phyloP scores from a whole-genome alignment of 2,113 vertebrate genomes.

The Brachyhypopomus gauderio region DNA sequence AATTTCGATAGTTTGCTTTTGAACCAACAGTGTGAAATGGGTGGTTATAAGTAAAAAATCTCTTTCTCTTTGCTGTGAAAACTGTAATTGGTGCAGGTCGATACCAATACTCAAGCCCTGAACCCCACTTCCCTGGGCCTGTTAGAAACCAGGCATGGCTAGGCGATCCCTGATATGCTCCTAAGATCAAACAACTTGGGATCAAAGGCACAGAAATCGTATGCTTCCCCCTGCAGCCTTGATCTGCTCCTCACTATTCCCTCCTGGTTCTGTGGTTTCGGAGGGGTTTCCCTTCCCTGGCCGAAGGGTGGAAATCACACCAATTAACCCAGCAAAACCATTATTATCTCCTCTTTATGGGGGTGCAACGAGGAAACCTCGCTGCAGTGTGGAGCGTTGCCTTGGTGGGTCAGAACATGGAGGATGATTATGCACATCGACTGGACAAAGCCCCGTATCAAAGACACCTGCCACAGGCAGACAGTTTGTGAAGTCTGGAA shows the following conservation, averaged over 20 bases:
- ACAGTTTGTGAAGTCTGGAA: too few relatives aligned
- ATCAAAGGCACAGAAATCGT: not conserved
- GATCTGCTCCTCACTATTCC: not conserved
- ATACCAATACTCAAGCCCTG: not conserved
- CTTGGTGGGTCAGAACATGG: too few relatives aligned
- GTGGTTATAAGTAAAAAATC: not conserved
- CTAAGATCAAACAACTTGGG: not conserved
- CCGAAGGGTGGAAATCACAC: not conserved
- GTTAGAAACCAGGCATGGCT: constrained; percentile 2
- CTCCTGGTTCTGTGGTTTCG: not conserved
- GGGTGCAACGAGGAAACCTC: too few relatives aligned
- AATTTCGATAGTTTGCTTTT: too few relatives aligned
- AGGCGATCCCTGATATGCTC: not conserved
- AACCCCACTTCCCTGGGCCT: not conserved
- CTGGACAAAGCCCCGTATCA: too few relatives aligned
- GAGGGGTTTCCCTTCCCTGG: not conserved
- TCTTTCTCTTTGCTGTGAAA: not conserved
- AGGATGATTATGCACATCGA: too few relatives aligned
- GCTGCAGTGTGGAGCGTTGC: too few relatives aligned
- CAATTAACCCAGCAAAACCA: not conserved
- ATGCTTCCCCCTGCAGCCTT: not conserved
- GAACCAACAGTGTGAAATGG: too few relatives aligned
- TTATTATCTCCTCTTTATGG: not conserved
- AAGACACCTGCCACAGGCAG: too few relatives aligned
- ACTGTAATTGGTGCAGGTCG: not conserved